phyloP scores from a whole-genome alignment of 2,797 vertebrate species.

The Miichthys miiuy region DNA sequence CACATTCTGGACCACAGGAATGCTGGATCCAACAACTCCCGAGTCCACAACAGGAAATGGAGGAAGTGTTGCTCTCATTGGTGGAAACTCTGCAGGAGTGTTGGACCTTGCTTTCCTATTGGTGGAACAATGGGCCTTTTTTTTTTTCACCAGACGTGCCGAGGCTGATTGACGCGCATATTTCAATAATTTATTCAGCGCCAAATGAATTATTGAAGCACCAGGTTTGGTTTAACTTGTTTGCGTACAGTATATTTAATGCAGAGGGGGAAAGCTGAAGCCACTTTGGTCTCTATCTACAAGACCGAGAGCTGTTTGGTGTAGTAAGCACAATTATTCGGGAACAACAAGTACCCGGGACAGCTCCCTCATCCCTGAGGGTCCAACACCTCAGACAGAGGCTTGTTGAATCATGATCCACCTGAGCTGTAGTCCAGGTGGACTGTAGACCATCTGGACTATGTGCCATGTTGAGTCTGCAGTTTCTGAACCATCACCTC shows the following conservation, averaged over 20 bases:
- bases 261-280: neutral
- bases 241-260: conserved; percentile 48
- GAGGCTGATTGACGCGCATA: conserved; percentile 61
- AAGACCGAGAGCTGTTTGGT: neutral
- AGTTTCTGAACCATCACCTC: neutral
- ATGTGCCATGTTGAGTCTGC: neutral
- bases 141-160: conserved; percentile 29
- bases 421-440: neutral
- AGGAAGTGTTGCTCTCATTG: conserved; percentile 75
- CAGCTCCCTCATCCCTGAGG: neutral
- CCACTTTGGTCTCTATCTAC: neutral
- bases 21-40: conserved; percentile 55
- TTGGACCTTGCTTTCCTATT: conserved; percentile 67
- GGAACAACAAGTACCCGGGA: neutral
- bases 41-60: conserved; percentile 82
- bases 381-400: conserved; percentile 35
- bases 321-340: neutral
- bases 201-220: conserved; percentile 81
- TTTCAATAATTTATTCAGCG: conserved; percentile 83
- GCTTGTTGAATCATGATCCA: neutral
- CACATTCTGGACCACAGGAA: conserved; percentile 61
- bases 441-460: too few species aligned
- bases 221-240: conserved; percentile 55
- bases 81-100: conserved; percentile 42
- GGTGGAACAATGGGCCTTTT: conserved; percentile 53